Conservation (phyloP, 2,888 invertebrate species). For the Hirtodrosophila histrioides region DNA sequence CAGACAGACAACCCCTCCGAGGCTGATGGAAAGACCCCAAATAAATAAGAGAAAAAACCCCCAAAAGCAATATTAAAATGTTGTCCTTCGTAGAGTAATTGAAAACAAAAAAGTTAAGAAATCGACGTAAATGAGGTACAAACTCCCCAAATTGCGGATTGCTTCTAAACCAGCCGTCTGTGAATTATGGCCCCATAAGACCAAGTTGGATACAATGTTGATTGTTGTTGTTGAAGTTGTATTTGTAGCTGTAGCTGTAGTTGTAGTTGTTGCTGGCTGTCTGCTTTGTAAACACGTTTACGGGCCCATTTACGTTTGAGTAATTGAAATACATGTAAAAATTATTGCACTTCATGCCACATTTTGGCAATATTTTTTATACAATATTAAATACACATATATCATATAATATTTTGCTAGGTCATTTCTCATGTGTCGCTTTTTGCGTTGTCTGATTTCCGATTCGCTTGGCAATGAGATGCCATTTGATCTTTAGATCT, state of each 20-base stretch:
- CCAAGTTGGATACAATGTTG: slow-evolving; percentile 16
- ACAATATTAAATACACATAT: slow-evolving; percentile 35
- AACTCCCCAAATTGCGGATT: slow-evolving; percentile 38
- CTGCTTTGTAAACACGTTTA: slow-evolving; percentile 61
- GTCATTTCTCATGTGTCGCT: slow-evolving; percentile 52
- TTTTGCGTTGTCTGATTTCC: slow-evolving; percentile 60
- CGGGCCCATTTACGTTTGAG: slow-evolving; percentile 49
- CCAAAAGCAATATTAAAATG: slow-evolving; percentile 41
- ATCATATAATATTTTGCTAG: slow-evolving; percentile 44
- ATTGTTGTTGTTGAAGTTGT: slow-evolving; percentile 5
- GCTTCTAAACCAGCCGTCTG: slow-evolving; percentile 75
- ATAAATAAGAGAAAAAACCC: slow-evolving; percentile 10
- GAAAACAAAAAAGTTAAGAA: slow-evolving; percentile 58
- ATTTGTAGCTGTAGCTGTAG: slow-evolving; percentile 5
- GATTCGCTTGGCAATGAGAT: slow-evolving; percentile 69
- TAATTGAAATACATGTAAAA: slow-evolving; percentile 75
- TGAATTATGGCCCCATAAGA: slow-evolving; percentile 66
- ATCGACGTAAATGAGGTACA: slow-evolving; percentile 40
- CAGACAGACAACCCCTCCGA: slow-evolving; percentile 4
- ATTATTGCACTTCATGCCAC: slow-evolving; percentile 62
- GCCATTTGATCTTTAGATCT: slow-evolving; percentile 73
- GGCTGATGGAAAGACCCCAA: background rate
- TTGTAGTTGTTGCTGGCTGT: slow-evolving; percentile 7
- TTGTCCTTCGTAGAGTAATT: slow-evolving; percentile 70
- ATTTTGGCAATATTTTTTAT: slow-evolving; percentile 67